Percentiles rank a stretch among this genome's conserved stretches.
These are phyloP conservation scores for Percina caprodes DNA, from an alignment of 2,113 vertebrate genomes.

Conservation along the genomic window DNA sequence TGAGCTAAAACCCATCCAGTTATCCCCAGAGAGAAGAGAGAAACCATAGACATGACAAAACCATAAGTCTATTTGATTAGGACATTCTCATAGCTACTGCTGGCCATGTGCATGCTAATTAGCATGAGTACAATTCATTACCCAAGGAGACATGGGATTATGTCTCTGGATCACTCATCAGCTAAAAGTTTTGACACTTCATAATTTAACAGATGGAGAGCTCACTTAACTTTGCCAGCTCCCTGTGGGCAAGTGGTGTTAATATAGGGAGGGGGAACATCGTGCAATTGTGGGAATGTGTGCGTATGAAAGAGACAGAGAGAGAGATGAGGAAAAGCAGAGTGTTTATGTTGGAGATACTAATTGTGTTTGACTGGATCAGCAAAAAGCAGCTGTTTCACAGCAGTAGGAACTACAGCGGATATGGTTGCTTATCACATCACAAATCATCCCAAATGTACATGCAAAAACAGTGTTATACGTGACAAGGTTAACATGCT, in stretches of 20 bases:
- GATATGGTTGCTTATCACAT: slow-evolving; percentile 11
- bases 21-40: slow-evolving; percentile 42
- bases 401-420: slow-evolving; percentile 30
- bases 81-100: slow-evolving; percentile 63
- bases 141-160: slow-evolving; percentile 73
- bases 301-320: slow-evolving; percentile 7
- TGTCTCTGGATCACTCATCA: slow-evolving; percentile 71
- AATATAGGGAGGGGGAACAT: slow-evolving; percentile 46
- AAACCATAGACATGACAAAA: slow-evolving; percentile 65
- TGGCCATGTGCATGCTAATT: slow-evolving; percentile 68
- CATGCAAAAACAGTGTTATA: background rate
- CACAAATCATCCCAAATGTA: slow-evolving; percentile 24
- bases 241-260: slow-evolving; percentile 66
- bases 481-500: slow-evolving; percentile 13
- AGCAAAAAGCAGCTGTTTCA: slow-evolving; percentile 64
- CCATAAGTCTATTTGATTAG: slow-evolving; percentile 75
- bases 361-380: slow-evolving; percentile 64
- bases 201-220: slow-evolving; percentile 76
- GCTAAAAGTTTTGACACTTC: slow-evolving; percentile 78
- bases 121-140: slow-evolving; percentile 77
- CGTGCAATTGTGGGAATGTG: slow-evolving; percentile 45
- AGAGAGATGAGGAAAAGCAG: slow-evolving; percentile 18
- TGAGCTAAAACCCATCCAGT: slow-evolving; percentile 16
- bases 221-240: slow-evolving; percentile 75
- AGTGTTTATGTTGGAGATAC: slow-evolving; percentile 51